Base-by-base conservation (phyloP, 2,888 invertebrate species). In the Marronus borbonicus region DNA sequence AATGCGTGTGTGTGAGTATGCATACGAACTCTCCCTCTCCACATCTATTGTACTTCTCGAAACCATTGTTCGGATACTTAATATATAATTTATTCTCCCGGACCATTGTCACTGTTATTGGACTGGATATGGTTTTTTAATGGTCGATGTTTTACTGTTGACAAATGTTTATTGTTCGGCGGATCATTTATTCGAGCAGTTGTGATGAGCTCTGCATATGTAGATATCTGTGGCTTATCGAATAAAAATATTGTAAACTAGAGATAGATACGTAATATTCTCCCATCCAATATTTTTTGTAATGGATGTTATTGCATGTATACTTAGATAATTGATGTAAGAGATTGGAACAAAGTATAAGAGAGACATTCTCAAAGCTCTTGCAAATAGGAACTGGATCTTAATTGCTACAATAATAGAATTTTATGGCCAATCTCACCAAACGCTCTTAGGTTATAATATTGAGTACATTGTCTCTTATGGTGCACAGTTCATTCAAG, bases 51-150 rank as follows among this genome's bases (percentile, higher is more conserved):
- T 68, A 68, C 60, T 39, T 39, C 49, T 31, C 66, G 55, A 52
- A 72, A 72, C 60, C 68, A 77, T 77, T 77, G 77, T 77, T 70
- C 77, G 49, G 69, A 70, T 70, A 77, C 77, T 77, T 77, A 72
- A 77, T 68, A 77, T 77, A 72, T 77, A 72, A 77, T 77, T 77
- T 77, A 77, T 77, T 77, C 69, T 77, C 69, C 69, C 44, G 17
- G 69, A 62, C 77, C 69, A 77, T 77, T 77, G 77, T 77, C 77
- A 77, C 77, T 77, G 77, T 77, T 77, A 77, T 77, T 77, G 77
- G 77, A 60, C 77, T 69, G 77, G 69, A 69, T 68, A 77, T 77
- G 69, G 77, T 69, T 77, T 77, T 77, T 77, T 77, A 77, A 77
- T 77, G 77, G 77, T 66, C 65, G 77, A 77, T 77, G 77, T 77